Evolutionary conservation across 2,888 invertebrate species (phyloP).

Genomic region (Dichetophora obliterata): DNA sequence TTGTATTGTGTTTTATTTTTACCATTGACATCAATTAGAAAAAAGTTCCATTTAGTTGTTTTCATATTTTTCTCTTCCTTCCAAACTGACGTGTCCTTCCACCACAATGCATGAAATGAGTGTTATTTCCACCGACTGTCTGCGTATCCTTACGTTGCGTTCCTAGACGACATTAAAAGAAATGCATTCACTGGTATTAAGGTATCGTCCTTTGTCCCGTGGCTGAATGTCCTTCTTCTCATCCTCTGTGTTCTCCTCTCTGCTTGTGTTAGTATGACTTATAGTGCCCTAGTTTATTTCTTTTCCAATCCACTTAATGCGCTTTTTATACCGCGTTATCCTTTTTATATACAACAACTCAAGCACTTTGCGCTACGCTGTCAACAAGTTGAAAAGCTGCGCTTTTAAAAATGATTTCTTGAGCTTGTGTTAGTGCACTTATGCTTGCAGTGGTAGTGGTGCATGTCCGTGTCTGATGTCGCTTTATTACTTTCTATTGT

Average conservation of each 20-base stretch:
- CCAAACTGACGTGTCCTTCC: not conserved
- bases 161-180: slow-evolving; percentile 25
- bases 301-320: slow-evolving; percentile 23
- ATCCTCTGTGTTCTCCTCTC: too few species aligned
- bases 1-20: too few species aligned
- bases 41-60: not conserved
- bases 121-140: not conserved
- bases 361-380: slow-evolving; percentile 1
- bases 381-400: slow-evolving; percentile 26
- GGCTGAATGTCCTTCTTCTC: too few species aligned
- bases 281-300: not conserved
- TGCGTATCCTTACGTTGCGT: not conserved
- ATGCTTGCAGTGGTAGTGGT: not conserved
- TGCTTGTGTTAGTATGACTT: not conserved
- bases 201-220: not conserved
- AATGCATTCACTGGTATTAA: slow-evolving; percentile 17
- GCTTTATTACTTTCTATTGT: too few species aligned
- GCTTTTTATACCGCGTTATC: slow-evolving; percentile 29
- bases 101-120: not conserved
- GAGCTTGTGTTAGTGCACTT: not conserved
- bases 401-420: slow-evolving; percentile 19
- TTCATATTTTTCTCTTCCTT: not conserved
- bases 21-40: not conserved
- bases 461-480: not conserved
- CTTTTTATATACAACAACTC: slow-evolving; percentile 10